A percentile compares a stretch with the other conserved stretches of the same genome.
Evolutionary conservation across 2,888 invertebrate species (phyloP).

Genomic region (Clivina fossor): DNA sequence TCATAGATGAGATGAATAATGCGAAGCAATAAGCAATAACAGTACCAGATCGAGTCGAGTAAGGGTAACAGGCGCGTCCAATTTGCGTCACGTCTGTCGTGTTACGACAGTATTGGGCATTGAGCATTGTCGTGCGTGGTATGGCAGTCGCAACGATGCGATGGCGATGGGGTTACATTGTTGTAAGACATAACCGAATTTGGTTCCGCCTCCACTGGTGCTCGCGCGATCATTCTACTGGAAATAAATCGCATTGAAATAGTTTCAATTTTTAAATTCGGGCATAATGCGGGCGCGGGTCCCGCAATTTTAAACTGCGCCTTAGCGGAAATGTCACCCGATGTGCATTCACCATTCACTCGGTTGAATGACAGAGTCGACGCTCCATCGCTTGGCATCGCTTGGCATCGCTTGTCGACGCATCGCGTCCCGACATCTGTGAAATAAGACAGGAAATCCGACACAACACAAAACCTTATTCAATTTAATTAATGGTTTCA

Average conservation of each 20-base stretch:
- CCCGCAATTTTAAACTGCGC: constrained; percentile 49
- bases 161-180: constrained; percentile 50
- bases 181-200: constrained; percentile 50
- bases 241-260: constrained; percentile 54
- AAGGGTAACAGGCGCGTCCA: too few relatives aligned
- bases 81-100: too few relatives aligned
- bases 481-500: constrained; percentile 53
- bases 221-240: constrained; percentile 50
- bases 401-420: too few relatives aligned
- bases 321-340: constrained; percentile 52
- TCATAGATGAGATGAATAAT: too few relatives aligned
- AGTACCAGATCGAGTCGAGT: too few relatives aligned
- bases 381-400: too few relatives aligned
- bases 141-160: too few relatives aligned
- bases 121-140: too few relatives aligned
- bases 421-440: constrained; percentile 42
- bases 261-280: constrained; percentile 53
- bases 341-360: too few relatives aligned
- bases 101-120: too few relatives aligned
- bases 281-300: constrained; percentile 44
- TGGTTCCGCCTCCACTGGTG: constrained; percentile 52
- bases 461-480: constrained; percentile 47
- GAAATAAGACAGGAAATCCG: constrained; percentile 55
- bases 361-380: constrained; percentile 25
- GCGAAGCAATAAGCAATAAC: too few relatives aligned